Percentiles rank a stretch among this genome's conserved stretches.
These are phyloP conservation scores for Proterorhinus semilunaris DNA, from an alignment of 2,113 vertebrate species.

Conservation along the genomic window DNA sequence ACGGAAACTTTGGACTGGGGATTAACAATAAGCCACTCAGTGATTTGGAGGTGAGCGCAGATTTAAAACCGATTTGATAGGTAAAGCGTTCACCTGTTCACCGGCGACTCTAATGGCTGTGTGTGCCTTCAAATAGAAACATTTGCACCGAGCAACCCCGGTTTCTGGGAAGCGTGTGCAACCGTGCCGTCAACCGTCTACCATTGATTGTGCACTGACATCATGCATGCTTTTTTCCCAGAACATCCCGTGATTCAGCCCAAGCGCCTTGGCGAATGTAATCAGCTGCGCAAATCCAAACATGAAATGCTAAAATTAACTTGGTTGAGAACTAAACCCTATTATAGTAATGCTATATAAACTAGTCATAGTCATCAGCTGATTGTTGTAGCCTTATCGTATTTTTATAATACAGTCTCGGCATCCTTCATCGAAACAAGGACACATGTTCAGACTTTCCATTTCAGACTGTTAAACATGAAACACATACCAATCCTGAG, in stretches of 20 bases:
- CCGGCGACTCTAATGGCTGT: slow-evolving; percentile 3
- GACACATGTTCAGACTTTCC: too few relatives aligned
- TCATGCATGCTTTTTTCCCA: slow-evolving; percentile 30
- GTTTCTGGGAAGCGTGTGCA: slow-evolving; percentile 7
- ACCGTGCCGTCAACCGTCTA: slow-evolving; percentile 34
- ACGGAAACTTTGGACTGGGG: slow-evolving; percentile 12
- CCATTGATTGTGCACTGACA: slow-evolving; percentile 24
- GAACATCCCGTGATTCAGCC: slow-evolving; percentile 36
- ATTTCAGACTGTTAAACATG: too few relatives aligned
- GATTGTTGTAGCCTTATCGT: too few relatives aligned
- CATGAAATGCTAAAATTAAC: background rate
- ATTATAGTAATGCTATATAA: too few relatives aligned
- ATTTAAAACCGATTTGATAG: slow-evolving; percentile 33
- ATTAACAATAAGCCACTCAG: slow-evolving; percentile 40
- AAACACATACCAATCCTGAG: too few relatives aligned
- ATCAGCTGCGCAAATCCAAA: background rate
- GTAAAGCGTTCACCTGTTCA: slow-evolving; percentile 34
- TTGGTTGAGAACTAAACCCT: too few relatives aligned
- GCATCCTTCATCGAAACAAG: too few relatives aligned
- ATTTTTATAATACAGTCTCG: too few relatives aligned
- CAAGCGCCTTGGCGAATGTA: background rate
- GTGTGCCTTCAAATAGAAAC: slow-evolving; percentile 22
- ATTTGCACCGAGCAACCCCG: slow-evolving; percentile 14
- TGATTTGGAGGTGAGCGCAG: slow-evolving; percentile 8
- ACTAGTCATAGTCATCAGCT: too few relatives aligned